Conservation (phyloP, 2,797 vertebrate species). For the Enteromius unitaeniatus region DNA sequence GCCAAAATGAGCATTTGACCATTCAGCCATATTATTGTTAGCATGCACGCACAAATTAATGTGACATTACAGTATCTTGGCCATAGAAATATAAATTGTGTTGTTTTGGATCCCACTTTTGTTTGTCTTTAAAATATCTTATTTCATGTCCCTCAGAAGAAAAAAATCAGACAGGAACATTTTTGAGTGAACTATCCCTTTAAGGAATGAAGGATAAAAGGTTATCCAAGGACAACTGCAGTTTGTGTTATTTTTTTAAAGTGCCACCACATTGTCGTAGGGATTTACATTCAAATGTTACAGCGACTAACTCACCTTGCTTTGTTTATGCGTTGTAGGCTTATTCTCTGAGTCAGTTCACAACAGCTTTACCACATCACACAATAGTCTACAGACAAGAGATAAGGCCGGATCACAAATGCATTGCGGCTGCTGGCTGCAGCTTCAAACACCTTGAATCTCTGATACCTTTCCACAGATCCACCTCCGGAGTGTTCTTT, state of each 20-base stretch:
- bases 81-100: background rate
- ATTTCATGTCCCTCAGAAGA: background rate
- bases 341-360: conserved; percentile 15
- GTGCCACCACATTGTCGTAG: background rate
- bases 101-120: background rate
- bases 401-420: conserved; percentile 16
- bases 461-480: conserved; percentile 29
- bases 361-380: conserved; percentile 16
- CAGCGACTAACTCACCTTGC: conserved; percentile 2
- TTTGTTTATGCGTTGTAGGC: conserved; percentile 1
- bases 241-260: conserved; percentile 4
- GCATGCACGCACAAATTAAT: background rate
- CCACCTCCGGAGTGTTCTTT: conserved; percentile 32
- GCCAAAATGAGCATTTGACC: background rate
- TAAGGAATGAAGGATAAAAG: background rate
- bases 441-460: conserved; percentile 32
- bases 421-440: conserved; percentile 23
- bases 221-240: background rate
- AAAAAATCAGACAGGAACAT: background rate
- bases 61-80: background rate
- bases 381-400: conserved; percentile 19
- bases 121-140: background rate
- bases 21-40: background rate
- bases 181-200: background rate
- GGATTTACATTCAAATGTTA: background rate